phyloP scores from a whole-genome alignment of 2,113 vertebrate genomes.

The Galeopterus variegatus region DNA sequence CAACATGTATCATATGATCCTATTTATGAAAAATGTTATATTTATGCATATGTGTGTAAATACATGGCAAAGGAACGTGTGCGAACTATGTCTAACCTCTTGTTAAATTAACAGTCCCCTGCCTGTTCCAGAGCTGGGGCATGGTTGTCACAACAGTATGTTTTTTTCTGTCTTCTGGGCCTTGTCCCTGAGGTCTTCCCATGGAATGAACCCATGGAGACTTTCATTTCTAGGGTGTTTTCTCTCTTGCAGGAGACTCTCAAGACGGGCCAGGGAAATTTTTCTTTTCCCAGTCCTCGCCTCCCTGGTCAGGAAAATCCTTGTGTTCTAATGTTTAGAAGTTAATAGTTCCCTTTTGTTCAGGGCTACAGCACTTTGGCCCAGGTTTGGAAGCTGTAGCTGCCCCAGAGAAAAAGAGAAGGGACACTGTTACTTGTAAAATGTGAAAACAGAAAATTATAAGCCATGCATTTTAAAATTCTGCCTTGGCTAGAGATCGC shows the following conservation, averaged over 20 bases:
- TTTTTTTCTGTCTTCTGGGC: too few species aligned
- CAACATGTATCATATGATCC: neutral
- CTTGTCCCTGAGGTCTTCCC: neutral
- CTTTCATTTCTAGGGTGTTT: neutral
- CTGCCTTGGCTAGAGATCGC: neutral
- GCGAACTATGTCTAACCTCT: neutral
- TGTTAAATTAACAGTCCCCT: neutral
- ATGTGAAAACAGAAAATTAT: neutral
- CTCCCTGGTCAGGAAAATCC: neutral
- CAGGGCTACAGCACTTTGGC: neutral
- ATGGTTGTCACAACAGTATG: neutral
- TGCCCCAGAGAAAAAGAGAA: neutral
- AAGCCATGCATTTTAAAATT: neutral
- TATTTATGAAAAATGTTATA: neutral
- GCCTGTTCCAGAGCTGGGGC: neutral
- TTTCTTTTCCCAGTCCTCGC: neutral
- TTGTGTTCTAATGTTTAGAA: neutral
- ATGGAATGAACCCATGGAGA: neutral
- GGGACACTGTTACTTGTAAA: neutral
- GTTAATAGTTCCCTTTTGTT: neutral
- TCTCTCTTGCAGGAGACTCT: neutral
- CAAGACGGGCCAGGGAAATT: neutral
- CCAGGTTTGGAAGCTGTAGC: neutral
- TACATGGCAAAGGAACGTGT: neutral
- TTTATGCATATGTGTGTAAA: neutral